Conservation (phyloP, 2,113 vertebrate genomes). For the Scartelaos histophorus region DNA sequence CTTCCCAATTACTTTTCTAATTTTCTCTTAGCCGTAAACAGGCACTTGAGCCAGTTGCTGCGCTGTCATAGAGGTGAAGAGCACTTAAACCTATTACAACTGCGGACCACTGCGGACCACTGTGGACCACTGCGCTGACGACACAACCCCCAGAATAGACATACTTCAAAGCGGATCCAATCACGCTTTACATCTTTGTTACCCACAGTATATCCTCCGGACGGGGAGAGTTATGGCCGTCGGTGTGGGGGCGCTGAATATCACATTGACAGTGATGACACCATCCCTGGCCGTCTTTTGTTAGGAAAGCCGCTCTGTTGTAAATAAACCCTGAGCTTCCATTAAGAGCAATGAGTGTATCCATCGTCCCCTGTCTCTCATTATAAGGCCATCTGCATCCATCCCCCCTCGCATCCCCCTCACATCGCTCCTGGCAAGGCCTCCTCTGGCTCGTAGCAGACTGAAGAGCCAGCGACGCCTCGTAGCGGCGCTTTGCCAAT, state of each 20-base stretch:
- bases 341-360: conserved; percentile 58
- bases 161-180: not conserved
- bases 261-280: conserved; percentile 66
- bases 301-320: conserved; percentile 54
- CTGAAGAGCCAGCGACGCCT: conserved; percentile 33
- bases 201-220: conserved; percentile 6
- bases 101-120: not conserved
- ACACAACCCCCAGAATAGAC: not conserved
- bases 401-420: conserved; percentile 47
- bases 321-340: conserved; percentile 61
- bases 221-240: conserved; percentile 48
- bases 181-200: conserved; percentile 2
- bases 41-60: not conserved
- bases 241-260: conserved; percentile 14
- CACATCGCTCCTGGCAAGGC: conserved; percentile 55
- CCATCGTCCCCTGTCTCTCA: conserved; percentile 59
- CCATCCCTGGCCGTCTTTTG: conserved; percentile 64
- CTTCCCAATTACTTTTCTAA: not conserved
- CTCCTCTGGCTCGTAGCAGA: conserved; percentile 32
- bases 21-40: not conserved
- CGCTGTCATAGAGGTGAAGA: not conserved
- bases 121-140: not conserved
- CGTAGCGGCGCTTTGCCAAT: conserved; percentile 25
- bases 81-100: not conserved
- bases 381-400: conserved; percentile 66